phyloP scores from a whole-genome alignment of 2,888 invertebrate species.

The Calameuta idolon region DNA sequence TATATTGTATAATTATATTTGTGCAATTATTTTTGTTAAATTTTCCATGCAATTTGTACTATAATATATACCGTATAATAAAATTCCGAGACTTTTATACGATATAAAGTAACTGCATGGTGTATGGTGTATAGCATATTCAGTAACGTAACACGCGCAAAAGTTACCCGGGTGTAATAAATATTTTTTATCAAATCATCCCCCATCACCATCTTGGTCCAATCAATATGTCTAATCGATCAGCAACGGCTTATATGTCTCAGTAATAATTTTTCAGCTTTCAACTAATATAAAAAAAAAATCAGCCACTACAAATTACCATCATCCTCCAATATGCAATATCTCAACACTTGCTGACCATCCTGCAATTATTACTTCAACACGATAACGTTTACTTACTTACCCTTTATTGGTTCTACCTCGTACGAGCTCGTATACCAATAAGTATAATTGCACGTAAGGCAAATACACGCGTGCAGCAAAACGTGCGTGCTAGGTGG shows the following conservation, averaged over 20 bases:
- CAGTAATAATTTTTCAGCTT: neutral
- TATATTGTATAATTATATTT: neutral
- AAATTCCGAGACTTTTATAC: neutral
- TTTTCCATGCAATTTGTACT: neutral
- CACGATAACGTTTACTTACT: neutral
- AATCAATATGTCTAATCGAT: neutral
- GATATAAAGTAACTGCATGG: no score
- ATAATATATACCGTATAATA: neutral
- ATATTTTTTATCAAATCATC: neutral
- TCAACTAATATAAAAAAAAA: neutral
- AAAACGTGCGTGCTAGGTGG: neutral
- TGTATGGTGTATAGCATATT: no score
- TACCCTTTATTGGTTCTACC: neutral
- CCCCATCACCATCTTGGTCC: neutral
- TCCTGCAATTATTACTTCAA: neutral
- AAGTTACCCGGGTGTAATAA: neutral
- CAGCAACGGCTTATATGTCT: neutral
- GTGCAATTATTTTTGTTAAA: neutral
- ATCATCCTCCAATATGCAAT: neutral
- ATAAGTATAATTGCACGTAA: neutral
- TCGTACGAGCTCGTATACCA: neutral
- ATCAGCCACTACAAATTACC: neutral
- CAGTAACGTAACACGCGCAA: neutral
- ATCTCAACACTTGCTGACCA: neutral
- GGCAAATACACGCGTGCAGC: neutral